A percentile compares a stretch with the other conserved stretches of the same genome.
Evolutionary conservation across 2,888 invertebrate genomes (phyloP).

Genomic region (Rhogogaster chlorosoma): DNA sequence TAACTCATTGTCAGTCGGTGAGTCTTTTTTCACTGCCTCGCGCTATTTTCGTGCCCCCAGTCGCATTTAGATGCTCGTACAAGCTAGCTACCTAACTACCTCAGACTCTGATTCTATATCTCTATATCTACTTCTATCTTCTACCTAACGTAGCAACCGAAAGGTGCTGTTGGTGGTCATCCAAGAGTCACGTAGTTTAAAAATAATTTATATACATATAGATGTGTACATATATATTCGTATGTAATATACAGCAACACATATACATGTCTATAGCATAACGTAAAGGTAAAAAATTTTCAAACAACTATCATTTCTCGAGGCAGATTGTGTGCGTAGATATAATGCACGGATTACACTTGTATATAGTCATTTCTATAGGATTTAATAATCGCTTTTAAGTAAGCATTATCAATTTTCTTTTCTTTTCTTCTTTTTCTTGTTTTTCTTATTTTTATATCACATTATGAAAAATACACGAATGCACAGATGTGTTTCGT

Average conservation of each 20-base stretch:
- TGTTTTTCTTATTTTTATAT: too few species aligned
- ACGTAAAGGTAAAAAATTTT: too few species aligned
- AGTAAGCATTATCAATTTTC: too few species aligned
- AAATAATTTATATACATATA: not conserved
- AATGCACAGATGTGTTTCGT: too few species aligned
- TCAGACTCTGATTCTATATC: not conserved
- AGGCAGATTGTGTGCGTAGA: too few species aligned
- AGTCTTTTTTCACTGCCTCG: constrained; percentile 58
- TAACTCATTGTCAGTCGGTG: not conserved
- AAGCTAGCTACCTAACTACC: not conserved
- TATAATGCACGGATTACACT: too few species aligned
- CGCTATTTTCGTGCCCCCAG: constrained; percentile 61
- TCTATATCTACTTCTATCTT: not conserved
- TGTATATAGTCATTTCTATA: too few species aligned
- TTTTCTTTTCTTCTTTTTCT: too few species aligned
- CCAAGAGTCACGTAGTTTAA: constrained; percentile 50
- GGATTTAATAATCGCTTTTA: too few species aligned
- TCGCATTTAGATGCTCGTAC: constrained; percentile 49
- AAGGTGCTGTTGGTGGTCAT: constrained; percentile 55
- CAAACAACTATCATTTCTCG: too few species aligned
- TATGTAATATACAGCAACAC: not conserved
- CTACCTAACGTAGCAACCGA: not conserved
- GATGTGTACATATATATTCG: not conserved
- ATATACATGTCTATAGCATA: not conserved
- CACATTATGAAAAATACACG: too few species aligned